Base-by-base conservation (phyloP, 2,797 vertebrate species). In the Coracias cyanogaster region DNA sequence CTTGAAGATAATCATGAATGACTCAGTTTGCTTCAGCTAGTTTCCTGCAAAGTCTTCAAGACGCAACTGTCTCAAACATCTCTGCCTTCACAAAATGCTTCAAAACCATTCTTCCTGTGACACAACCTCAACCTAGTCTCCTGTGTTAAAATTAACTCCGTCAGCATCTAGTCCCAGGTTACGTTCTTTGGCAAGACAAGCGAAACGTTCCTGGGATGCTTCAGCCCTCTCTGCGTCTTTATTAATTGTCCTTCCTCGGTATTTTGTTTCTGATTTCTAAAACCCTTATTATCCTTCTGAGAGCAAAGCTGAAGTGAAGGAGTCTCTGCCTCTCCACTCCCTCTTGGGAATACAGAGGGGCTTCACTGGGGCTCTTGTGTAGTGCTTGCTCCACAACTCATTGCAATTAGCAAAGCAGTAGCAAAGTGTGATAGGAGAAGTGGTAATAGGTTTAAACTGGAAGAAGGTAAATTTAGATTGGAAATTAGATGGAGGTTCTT, bases 1-100 rank as follows among this genome's bases (percentile, higher is more conserved):
- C 94, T 95, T 90, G 88, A 95, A 55, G 33, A 90, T 94, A 94
- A 94, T 96, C 73, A 76, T 69, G 83, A 94, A 93, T 95, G 90
- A 95, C 57, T 95, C 93, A 90, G 82, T 86, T 93, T 86, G 54
- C 70, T 86, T 93, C 85, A 83, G 52, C 37, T 66, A 49, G 25
- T 94, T 96, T 93, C 80, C 94, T 94, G 93, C 49, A 81, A 65
- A 79, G 45, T 86, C 65, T 93, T 88, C 61, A 86, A 79, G 61
- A 46, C 49, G 21, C 57, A 83, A 78, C 57, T 67, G 61, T 71
- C 58, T 90, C 73, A 88, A 95, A 74, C 28, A 28, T 91, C 46
- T 69, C 91, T 86, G 78, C 51, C 62, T 65, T 72, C 80, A 51
- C 5, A 2, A 93, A 86, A 78, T 69, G 9, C 24, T 93, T 93